Conservation (phyloP, 2,797 vertebrate genomes). For the Pangasius larnaudii region DNA sequence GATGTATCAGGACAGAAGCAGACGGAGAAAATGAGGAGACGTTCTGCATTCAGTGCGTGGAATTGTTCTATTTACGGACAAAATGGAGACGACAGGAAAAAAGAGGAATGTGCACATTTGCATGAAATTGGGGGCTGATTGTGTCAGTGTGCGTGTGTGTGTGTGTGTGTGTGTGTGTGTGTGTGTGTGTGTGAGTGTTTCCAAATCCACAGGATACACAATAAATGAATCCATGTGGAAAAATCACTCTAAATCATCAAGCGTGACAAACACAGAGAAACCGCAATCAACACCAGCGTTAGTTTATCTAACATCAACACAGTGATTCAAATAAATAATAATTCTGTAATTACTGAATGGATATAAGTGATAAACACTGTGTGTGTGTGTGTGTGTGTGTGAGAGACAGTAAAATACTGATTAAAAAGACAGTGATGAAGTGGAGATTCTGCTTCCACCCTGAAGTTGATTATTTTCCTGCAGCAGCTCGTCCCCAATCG, state of each 20-base stretch:
- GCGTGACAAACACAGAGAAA: not conserved
- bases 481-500: too few species aligned
- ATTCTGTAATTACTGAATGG: not conserved
- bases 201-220: not conserved
- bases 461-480: too few species aligned
- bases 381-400: not conserved
- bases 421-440: too few species aligned
- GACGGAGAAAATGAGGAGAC: not conserved
- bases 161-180: not conserved
- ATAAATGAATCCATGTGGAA: conserved; percentile 1
- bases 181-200: not conserved
- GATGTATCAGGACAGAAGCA: not conserved
- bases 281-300: not conserved
- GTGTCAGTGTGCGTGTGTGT: not conserved
- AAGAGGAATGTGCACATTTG: conserved; percentile 54
- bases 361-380: not conserved
- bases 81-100: conserved; percentile 13
- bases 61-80: conserved; percentile 25
- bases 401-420: not conserved
- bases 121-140: conserved; percentile 65
- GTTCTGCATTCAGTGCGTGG: conserved; percentile 19
- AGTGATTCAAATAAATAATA: not conserved
- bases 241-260: not conserved
- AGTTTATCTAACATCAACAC: not conserved
- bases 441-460: too few species aligned